phyloP scores from a whole-genome alignment of 2,888 invertebrate species.

The Drosophila mercatorum region DNA sequence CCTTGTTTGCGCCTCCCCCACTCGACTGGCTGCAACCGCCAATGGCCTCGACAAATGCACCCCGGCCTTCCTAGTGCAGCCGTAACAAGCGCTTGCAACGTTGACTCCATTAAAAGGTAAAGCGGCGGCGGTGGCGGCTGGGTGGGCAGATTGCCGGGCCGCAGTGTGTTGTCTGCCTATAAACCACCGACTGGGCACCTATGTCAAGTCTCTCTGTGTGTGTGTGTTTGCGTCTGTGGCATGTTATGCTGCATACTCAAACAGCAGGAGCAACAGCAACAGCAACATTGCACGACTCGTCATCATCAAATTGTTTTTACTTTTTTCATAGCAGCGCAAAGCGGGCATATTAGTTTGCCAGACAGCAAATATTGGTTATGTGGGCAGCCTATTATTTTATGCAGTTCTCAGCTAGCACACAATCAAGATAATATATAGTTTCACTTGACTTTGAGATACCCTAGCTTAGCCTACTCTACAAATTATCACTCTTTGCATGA shows the following conservation, averaged over 20 bases:
- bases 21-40: conserved; percentile 11
- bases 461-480: background rate
- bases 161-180: conserved; percentile 30
- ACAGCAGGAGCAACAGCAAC: conserved; percentile 35
- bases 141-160: background rate
- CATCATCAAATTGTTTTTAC: conserved; percentile 30
- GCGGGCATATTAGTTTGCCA: background rate
- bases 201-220: conserved; percentile 15
- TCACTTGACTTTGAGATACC: background rate
- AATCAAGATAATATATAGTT: background rate
- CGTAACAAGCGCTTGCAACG: conserved; percentile 25
- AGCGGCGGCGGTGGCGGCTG: background rate
- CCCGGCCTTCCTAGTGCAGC: conserved; percentile 46
- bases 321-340: background rate
- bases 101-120: conserved; percentile 28
- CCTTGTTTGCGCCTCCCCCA: conserved; percentile 60
- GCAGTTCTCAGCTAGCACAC: background rate
- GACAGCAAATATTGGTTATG: background rate
- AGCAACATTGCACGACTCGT: conserved; percentile 29
- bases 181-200: conserved; percentile 25
- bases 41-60: conserved; percentile 43
- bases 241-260: conserved; percentile 56
- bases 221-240: conserved; percentile 19
- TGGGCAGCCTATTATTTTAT: background rate
- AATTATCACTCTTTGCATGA: no score